Evolutionary conservation across 2,113 vertebrate genomes (phyloP).

Genomic region (Seriola rivoliana): DNA sequence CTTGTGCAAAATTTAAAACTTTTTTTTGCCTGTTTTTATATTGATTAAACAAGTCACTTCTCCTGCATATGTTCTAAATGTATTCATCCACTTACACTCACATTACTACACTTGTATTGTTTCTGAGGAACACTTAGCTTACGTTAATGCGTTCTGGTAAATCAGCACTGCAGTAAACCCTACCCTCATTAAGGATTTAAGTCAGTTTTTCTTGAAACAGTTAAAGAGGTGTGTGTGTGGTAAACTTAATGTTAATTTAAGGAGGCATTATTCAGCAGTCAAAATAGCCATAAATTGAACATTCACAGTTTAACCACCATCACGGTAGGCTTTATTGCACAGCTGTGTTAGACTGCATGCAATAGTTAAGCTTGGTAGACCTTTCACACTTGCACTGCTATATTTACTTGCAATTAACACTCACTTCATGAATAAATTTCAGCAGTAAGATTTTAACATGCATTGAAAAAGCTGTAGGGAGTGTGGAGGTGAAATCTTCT

Average conservation of each 20-base stretch:
- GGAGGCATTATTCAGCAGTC: too few relatives aligned
- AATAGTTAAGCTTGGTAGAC: background rate
- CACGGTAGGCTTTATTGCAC: background rate
- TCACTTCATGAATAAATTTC: background rate
- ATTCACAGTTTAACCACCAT: background rate
- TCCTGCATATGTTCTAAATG: too few relatives aligned
- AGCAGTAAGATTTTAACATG: background rate
- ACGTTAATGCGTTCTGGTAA: too few relatives aligned
- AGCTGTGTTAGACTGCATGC: too few relatives aligned
- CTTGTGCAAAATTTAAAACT: too few relatives aligned
- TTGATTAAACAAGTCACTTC: too few relatives aligned
- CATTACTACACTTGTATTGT: too few relatives aligned
- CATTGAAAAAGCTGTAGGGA: background rate
- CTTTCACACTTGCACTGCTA: fast-evolving
- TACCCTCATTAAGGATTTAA: background rate
- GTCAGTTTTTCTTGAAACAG: background rate
- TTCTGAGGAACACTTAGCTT: too few relatives aligned
- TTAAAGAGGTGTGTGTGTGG: background rate
- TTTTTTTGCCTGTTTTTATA: too few relatives aligned
- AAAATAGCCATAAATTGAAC: background rate
- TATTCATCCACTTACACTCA: too few relatives aligned
- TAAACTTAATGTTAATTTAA: too few relatives aligned
- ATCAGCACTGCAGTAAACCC: background rate
- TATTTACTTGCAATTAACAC: background rate
- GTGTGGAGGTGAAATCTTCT: background rate